Evolutionary conservation across 37 sponge, comb jelly and placozoan genomes (phyloP).

Genomic region (Tethya wilhelma): DNA sequence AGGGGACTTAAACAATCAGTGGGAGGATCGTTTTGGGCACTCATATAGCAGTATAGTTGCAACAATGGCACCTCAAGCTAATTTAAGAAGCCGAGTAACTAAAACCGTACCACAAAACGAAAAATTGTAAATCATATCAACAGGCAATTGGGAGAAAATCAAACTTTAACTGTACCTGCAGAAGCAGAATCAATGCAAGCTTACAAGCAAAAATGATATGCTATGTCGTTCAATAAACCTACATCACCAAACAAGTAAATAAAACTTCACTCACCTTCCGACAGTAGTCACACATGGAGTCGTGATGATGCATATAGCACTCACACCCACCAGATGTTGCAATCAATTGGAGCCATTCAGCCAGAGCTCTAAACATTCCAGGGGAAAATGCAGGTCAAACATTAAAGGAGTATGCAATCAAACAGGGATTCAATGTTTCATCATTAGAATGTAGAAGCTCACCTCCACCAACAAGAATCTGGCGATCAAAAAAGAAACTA

Average conservation of each 20-base stretch:
- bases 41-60: neutral
- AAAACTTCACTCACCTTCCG: neutral
- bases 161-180: neutral
- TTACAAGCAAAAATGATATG: neutral
- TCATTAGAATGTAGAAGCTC: neutral
- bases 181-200: neutral
- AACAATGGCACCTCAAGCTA: neutral
- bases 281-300: neutral
- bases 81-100: neutral
- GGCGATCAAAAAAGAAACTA: neutral
- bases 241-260: neutral
- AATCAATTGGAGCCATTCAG: neutral
- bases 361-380: neutral
- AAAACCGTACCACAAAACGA: neutral
- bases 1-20: neutral
- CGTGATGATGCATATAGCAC: neutral
- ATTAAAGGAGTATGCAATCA: neutral
- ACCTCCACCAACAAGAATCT: neutral
- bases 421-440: neutral
- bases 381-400: neutral
- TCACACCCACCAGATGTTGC: neutral
- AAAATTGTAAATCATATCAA: neutral
- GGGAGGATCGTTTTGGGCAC: neutral
- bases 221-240: neutral
- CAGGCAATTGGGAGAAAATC: neutral